Evolutionary conservation across 2,113 vertebrate genomes (phyloP).

Genomic region (Gulo gulo): DNA sequence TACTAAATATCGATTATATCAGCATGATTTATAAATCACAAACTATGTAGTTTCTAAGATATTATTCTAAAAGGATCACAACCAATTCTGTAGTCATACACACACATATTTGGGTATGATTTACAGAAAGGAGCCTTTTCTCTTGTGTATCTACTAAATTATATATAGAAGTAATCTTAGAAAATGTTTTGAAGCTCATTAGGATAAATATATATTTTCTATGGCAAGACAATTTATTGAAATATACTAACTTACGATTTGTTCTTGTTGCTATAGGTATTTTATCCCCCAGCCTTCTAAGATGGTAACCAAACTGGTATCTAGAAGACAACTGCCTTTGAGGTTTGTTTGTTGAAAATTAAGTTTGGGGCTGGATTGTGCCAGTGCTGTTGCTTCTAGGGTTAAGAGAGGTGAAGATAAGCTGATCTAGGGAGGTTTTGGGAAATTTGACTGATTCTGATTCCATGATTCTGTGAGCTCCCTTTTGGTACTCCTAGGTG

Average conservation of each 20-base stretch:
- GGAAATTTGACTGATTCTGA: neutral
- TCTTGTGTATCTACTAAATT: neutral
- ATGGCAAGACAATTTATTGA: neutral
- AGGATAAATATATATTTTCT: neutral
- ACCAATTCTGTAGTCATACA: neutral
- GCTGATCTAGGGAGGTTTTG: neutral
- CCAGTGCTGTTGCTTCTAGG: neutral
- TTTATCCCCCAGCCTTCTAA: neutral
- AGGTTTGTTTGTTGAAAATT: neutral
- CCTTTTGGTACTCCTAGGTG: neutral
- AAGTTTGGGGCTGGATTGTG: neutral
- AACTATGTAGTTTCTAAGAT: neutral
- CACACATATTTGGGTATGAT: neutral
- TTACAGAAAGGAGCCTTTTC: neutral
- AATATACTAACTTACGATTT: neutral
- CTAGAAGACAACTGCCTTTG: neutral
- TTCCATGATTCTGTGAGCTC: neutral
- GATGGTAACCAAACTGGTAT: neutral
- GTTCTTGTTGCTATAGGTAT: neutral
- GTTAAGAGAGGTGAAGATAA: neutral
- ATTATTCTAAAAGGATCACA: neutral
- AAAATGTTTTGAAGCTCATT: neutral
- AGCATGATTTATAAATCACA: neutral
- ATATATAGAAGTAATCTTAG: neutral
- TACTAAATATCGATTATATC: neutral